Evolutionary conservation across 2,888 invertebrate genomes (phyloP), one percentile per base, ranked within the genome.

Genomic region (Allolobophora icterica): DNA sequence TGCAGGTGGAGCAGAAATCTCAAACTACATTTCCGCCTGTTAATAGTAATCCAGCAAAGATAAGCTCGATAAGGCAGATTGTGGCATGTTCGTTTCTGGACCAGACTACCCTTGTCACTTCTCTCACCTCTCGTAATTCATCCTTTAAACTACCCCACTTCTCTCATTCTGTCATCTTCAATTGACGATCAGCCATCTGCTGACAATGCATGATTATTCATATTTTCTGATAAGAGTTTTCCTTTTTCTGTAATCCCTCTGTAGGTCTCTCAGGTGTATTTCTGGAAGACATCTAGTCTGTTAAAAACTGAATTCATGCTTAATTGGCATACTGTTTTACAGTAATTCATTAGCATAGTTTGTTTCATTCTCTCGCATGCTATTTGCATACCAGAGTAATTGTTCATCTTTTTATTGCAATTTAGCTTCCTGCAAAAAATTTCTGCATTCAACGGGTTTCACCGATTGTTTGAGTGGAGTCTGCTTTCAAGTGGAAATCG

Each of bases 401-500:
- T 17, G 52, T 52, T 52, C 52, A 52, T 84, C 33, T 84, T 87
- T 87, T 5, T 21, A 87, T 87, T 87, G 35, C 24, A 24, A 38
- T 87, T 87, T 87, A 87, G 87, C 33, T 87, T 34, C 87, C 8
- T 87, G 87, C 24, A 24, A 38, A 35, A 35, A 3, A 38, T 87
- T 87, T 87, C 87, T 87, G 35, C 35, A 38, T 5, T 87, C 87
- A 35, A 87, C 87, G 35, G 24, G 38, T 87, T 87, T 87, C n/a
- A 38, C 24, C 6, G 3, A 38, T 87, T 87, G 87, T 19, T 33
- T 87, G 35, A 87, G 15, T 87, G 87, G 34, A 35, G 87, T 87
- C 24, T 38, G 87, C 35, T 87, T 8, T 87, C 87, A 35, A 87
- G 19, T 24, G 87, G 87, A 87, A 19, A 33, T 87, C 15, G 87